Percentiles rank a stretch among this genome's conserved stretches.
Conservation (phyloP, 2,888 invertebrate species). For the Limnephilus lunatus region DNA sequence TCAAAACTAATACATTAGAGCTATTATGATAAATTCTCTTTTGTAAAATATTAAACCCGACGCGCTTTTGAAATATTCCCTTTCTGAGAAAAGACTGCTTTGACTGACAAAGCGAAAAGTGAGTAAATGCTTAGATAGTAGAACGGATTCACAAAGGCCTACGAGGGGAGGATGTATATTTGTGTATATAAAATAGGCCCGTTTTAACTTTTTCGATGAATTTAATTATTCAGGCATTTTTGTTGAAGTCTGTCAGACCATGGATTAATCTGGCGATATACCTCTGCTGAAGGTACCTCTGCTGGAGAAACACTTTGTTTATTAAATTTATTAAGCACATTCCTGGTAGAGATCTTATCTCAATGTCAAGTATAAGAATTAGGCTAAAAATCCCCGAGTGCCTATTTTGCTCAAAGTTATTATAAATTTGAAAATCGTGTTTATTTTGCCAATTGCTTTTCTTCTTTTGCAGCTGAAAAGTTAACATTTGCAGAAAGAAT, state of each 20-base stretch:
- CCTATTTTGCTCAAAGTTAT: background rate
- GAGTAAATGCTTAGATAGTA: background rate
- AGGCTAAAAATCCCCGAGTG: background rate
- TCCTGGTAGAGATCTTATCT: background rate
- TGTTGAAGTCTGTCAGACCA: background rate
- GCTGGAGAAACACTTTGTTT: background rate
- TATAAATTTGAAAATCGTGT: too few relatives aligned
- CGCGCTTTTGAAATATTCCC: background rate
- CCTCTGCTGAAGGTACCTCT: background rate
- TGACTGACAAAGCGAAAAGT: constrained; percentile 2
- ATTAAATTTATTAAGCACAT: background rate
- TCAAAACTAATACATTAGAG: background rate
- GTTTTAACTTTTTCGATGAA: background rate
- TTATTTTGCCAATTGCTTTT: too few relatives aligned
- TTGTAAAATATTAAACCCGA: background rate
- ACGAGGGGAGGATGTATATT: background rate
- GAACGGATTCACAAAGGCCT: background rate
- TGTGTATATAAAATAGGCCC: background rate
- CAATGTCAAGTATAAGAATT: background rate
- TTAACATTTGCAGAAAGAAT: too few relatives aligned
- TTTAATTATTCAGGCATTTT: background rate
- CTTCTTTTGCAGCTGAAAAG: too few relatives aligned
- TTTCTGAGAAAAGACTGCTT: background rate
- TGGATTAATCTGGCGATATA: background rate
- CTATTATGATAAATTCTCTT: background rate